Evolutionary conservation across 1,140 invertebrate genomes (phyloP), one percentile per base, ranked within the genome.

Genomic region (Eueides isabella): DNA sequence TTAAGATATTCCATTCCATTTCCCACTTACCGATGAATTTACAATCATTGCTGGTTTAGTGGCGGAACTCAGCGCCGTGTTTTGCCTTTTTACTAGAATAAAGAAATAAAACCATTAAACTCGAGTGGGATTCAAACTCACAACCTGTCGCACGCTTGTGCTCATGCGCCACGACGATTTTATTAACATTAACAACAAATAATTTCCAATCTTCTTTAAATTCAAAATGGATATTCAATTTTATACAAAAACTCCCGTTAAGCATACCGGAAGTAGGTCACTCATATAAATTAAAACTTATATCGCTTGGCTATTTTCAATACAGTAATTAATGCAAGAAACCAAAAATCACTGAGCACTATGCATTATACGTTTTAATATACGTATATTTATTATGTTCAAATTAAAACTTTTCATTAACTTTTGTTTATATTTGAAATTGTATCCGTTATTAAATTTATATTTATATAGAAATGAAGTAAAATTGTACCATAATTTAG

Each of bases 231-330:
- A 23, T 48, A 48, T 48, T 38, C 4, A 38, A 38, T 38, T 5
- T 38, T 16, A 38, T 4, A 38, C 35, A 38, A 38, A 38, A 38
- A 38, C 1, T 38, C 35, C 12, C 35, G 14, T 16, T 38, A 38
- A 38, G 35, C 35, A 38, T 38, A 38, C 35, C 35, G 14, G 35
- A 38, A 38, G 14, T 38, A 48, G 41, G 41, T 48, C 41, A n/a
- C 16, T 48, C 41, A 48, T 23, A 48, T 48, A 38, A 48, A 48
- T 48, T 48, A 48, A 48, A 48, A 48, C n/a, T 48, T 48, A 48
- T 23, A 38, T 38, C 16, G 41, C 41, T 48, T 48, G 6, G 16
- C 9, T 19, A 7, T 48, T 48, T 48, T 48, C 41, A 48, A 48
- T 23, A 23, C n/a, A 9, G 19, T 48, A 48, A 48, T 48, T 48